Percentiles rank a stretch among this genome's conserved stretches.
These are phyloP conservation scores for Hyles vespertilio DNA, from an alignment of 1,140 invertebrate species.

Conservation along the genomic window DNA sequence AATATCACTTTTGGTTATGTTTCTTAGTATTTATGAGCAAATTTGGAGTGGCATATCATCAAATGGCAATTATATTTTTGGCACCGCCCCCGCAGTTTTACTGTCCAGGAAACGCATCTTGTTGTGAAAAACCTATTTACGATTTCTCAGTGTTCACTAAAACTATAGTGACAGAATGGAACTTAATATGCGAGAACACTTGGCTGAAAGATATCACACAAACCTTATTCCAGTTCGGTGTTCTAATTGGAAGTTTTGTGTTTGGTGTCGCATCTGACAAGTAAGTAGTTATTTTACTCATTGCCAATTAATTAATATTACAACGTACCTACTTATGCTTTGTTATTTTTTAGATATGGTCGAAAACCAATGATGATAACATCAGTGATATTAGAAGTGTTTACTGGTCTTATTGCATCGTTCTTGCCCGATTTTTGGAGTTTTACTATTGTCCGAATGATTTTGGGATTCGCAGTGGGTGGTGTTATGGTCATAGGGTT, in stretches of 20 bases:
- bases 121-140: conserved; percentile 77
- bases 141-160: conserved; percentile 79
- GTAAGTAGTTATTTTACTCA: conserved; percentile 26
- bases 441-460: conserved; percentile 78
- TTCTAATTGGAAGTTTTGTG: conserved; percentile 55
- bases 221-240: conserved; percentile 65
- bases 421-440: conserved; percentile 79
- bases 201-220: conserved; percentile 83
- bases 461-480: conserved; percentile 78
- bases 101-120: conserved; percentile 50
- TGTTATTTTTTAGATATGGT: conserved; percentile 74
- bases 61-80: conserved; percentile 79
- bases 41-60: conserved; percentile 83
- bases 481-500: conserved; percentile 79
- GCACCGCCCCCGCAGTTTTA: conserved; percentile 73
- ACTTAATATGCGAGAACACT: conserved; percentile 80
- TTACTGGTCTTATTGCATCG: conserved; percentile 76
- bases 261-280: conserved; percentile 67
- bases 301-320: not conserved
- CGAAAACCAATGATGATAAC: conserved; percentile 77
- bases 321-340: not conserved
- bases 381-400: conserved; percentile 77
- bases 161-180: conserved; percentile 85
- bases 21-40: conserved; percentile 80
- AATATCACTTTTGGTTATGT: conserved; percentile 81